Conservation (phyloP, 1,140 invertebrate genomes). For the Frieseomelitta varia region DNA sequence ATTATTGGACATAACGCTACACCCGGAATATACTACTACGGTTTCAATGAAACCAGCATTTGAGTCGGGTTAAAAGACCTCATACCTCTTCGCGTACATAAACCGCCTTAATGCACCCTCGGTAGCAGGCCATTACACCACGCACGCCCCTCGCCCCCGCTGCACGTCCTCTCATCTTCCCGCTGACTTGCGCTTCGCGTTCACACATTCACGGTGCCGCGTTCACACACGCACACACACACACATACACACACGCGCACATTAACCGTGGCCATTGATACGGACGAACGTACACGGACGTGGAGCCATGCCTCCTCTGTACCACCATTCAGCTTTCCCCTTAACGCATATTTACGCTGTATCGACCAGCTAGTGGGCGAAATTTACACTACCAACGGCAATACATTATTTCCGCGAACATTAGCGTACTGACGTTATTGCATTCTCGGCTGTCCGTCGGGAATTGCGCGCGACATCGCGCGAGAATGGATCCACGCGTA, state of each 20-base stretch:
- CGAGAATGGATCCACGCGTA: conserved; percentile 52
- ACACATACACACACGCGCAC: background rate
- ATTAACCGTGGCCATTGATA: conserved; percentile 39
- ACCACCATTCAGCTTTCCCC: conserved; percentile 33
- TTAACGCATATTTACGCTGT: conserved; percentile 66
- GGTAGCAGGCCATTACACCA: conserved; percentile 68
- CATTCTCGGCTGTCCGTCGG: conserved; percentile 46
- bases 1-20: conserved; percentile 51
- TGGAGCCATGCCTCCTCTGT: conserved; percentile 5
- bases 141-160: conserved; percentile 19
- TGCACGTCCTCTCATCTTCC: conserved; percentile 2
- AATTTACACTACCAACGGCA: conserved; percentile 61
- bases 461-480: conserved; percentile 54
- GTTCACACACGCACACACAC: background rate
- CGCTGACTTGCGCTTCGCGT: conserved; percentile 29
- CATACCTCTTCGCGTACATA: conserved; percentile 70
- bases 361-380: conserved; percentile 63
- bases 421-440: conserved; percentile 63
- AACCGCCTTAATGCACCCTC: conserved; percentile 73
- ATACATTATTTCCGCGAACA: conserved; percentile 68
- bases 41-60: conserved; percentile 66
- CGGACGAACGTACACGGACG: conserved; percentile 10
- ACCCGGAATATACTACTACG: conserved; percentile 38
- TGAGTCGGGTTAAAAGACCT: conserved; percentile 72
- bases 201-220: conserved; percentile 24